Conservation (phyloP, 2,113 vertebrate species). For the Corydoras sp. region DNA sequence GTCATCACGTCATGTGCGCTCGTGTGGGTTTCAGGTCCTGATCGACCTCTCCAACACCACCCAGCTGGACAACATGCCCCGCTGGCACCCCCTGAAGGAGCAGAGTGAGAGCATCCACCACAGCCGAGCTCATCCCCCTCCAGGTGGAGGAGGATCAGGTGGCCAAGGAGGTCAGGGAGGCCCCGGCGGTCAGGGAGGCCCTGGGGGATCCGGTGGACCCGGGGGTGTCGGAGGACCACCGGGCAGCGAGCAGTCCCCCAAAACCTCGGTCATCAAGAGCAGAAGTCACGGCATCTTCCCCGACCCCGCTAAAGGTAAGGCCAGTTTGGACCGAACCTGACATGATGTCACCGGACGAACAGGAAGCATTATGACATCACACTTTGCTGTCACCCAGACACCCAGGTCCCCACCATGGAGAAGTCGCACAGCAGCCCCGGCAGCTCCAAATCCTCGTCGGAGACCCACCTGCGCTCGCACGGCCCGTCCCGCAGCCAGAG, state of each 20-base stretch:
- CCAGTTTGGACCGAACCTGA: no score
- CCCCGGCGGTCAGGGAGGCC: constrained; percentile 43
- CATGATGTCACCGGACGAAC: no score
- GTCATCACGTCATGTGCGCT: no score
- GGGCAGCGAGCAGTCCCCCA: constrained; percentile 79
- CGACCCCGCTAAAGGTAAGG: constrained; percentile 91
- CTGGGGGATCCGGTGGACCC: constrained; percentile 32
- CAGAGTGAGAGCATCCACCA: constrained; percentile 92
- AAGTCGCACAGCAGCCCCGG: constrained; percentile 98
- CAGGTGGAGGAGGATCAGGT: constrained; percentile 63
- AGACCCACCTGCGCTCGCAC: constrained; percentile 93
- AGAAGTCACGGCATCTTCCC: constrained; percentile 97
- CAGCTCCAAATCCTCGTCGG: constrained; percentile 97
- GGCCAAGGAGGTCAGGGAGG: constrained; percentile 48
- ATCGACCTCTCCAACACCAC: constrained; percentile 86
- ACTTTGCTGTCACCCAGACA: constrained; percentile 61
- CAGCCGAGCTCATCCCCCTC: constrained; percentile 74
- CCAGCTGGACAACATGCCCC: constrained; percentile 88
- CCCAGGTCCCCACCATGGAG: constrained; percentile 92
- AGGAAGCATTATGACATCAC: no score
- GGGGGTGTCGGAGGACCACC: constrained; percentile 53
- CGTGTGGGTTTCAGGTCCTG: constrained; percentile 71
- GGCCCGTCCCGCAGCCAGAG: constrained; percentile 97
- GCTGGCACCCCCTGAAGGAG: constrained; percentile 89
- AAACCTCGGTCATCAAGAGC: constrained; percentile 96